These are phyloP conservation scores for Drosophila nigricruria DNA, from an alignment of 2,888 invertebrate species.

Conservation along the genomic window DNA sequence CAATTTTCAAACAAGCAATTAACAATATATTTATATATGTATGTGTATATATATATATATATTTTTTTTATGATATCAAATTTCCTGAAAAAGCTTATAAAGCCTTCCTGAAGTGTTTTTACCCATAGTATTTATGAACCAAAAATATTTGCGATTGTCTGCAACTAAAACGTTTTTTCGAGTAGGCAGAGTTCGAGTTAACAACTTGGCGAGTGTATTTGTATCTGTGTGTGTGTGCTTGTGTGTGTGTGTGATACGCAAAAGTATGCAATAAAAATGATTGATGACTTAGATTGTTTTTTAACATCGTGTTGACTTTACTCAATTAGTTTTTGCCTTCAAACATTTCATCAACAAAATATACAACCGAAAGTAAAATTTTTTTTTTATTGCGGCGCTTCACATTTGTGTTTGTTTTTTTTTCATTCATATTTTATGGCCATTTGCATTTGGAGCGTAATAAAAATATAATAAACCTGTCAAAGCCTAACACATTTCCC, in stretches of 20 bases:
- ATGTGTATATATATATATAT: background rate
- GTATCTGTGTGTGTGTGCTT: background rate
- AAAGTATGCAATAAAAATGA: conserved; percentile 78
- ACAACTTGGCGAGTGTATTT: conserved; percentile 23
- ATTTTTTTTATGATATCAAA: background rate
- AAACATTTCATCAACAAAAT: conserved; percentile 41
- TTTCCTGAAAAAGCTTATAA: background rate
- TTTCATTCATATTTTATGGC: conserved; percentile 6
- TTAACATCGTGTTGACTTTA: conserved; percentile 34
- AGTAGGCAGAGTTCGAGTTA: conserved; percentile 24
- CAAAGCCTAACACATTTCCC: conserved; percentile 6
- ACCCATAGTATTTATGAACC: conserved; percentile 13
- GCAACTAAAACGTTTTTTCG: conserved; percentile 36
- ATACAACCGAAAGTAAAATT: conserved; percentile 21
- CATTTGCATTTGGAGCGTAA: conserved; percentile 8
- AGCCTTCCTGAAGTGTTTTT: background rate
- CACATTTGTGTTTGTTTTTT: background rate
- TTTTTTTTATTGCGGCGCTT: conserved; percentile 51
- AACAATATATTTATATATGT: background rate
- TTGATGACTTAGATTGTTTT: conserved; percentile 65
- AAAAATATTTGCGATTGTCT: conserved; percentile 16
- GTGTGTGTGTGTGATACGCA: conserved; percentile 38
- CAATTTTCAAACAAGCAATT: too few species aligned
- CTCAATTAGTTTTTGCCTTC: conserved; percentile 63
- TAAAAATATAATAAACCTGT: conserved; percentile 24